Percentiles rank a stretch among this genome's conserved stretches.
Evolutionary conservation across 1,140 invertebrate genomes (phyloP).

Genomic region (Dinoponera quadriceps): DNA sequence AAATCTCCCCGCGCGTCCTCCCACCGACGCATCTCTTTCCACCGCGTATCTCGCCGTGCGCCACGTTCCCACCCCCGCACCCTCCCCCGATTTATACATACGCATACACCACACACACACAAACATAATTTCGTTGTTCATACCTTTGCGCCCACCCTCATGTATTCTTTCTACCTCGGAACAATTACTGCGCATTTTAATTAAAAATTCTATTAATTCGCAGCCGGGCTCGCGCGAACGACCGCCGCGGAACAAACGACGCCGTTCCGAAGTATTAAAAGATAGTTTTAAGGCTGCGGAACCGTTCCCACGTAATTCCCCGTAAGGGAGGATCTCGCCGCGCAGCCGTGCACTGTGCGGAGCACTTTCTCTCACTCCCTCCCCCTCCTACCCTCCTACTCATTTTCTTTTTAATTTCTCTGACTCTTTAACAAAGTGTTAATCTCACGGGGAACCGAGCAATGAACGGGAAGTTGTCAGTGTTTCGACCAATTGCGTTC

Average conservation of each 20-base stretch:
- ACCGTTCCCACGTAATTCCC: conserved; percentile 54
- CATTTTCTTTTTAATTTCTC: conserved; percentile 64
- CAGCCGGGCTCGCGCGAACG: conserved; percentile 20
- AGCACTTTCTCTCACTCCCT: too few species aligned
- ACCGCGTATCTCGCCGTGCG: neutral
- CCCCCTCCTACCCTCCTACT: too few species aligned
- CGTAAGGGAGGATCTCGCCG: conserved; percentile 36
- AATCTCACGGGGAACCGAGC: conserved; percentile 15
- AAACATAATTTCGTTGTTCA: conserved; percentile 60
- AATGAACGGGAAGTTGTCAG: conserved; percentile 54
- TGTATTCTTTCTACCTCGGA: conserved; percentile 56
- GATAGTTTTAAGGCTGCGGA: conserved; percentile 60
- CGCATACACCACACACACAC: too few species aligned
- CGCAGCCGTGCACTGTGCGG: conserved; percentile 19
- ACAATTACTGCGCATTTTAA: conserved; percentile 72
- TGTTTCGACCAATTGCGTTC: conserved; percentile 51
- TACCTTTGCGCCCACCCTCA: conserved; percentile 22
- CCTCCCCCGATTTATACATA: neutral
- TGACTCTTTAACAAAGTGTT: conserved; percentile 59
- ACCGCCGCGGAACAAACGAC: conserved; percentile 49
- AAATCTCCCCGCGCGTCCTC: conserved; percentile 30
- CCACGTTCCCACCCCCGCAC: neutral
- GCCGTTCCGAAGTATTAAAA: conserved; percentile 62
- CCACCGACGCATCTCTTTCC: conserved; percentile 22
- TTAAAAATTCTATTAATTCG: conserved; percentile 76